Conservation (phyloP, 2,113 vertebrate genomes). For the Limnothrissa miodon region DNA sequence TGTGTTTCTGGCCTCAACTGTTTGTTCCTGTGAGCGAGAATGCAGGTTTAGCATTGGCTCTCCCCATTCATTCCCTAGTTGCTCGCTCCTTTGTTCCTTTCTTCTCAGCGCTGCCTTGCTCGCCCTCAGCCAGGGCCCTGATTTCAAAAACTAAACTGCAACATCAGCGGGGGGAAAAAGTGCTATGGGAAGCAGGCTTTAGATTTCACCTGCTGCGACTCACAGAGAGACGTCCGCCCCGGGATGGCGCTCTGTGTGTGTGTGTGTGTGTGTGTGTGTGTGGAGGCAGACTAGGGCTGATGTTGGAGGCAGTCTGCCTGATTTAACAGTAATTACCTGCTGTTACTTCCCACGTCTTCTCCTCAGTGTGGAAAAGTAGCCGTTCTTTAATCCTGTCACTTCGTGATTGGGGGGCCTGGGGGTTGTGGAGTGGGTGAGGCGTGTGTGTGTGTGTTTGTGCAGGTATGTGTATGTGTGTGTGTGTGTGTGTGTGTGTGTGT, state of each 20-base stretch:
- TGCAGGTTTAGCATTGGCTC: conserved; percentile 7
- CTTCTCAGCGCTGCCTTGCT: not conserved
- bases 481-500: not conserved
- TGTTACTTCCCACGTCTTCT: conserved; percentile 67
- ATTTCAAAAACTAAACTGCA: conserved; percentile 69
- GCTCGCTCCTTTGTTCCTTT: not conserved
- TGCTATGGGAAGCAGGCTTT: conserved; percentile 54
- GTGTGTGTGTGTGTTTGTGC: not conserved
- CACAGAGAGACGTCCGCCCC: conserved; percentile 56
- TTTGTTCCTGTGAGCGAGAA: conserved; percentile 44
- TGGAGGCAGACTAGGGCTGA: not conserved
- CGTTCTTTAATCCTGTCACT: conserved; percentile 76
- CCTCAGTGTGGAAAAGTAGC: conserved; percentile 61
- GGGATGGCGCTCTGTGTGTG: conserved; percentile 45
- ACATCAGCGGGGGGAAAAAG: conserved; percentile 64
- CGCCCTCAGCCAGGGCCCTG: conserved; percentile 35
- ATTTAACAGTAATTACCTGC: conserved; percentile 75
- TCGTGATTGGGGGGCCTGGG: conserved; percentile 49
- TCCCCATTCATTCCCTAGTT: not conserved
- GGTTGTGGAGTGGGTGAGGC: not conserved
- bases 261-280: not conserved
- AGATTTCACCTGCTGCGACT: conserved; percentile 59
- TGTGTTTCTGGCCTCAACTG: conserved; percentile 52
- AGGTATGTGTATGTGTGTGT: not conserved
- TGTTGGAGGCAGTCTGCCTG: conserved; percentile 55